These are phyloP conservation scores for Latrodectus hesperus DNA, from an alignment of 2,888 invertebrate genomes.

Conservation along the genomic window DNA sequence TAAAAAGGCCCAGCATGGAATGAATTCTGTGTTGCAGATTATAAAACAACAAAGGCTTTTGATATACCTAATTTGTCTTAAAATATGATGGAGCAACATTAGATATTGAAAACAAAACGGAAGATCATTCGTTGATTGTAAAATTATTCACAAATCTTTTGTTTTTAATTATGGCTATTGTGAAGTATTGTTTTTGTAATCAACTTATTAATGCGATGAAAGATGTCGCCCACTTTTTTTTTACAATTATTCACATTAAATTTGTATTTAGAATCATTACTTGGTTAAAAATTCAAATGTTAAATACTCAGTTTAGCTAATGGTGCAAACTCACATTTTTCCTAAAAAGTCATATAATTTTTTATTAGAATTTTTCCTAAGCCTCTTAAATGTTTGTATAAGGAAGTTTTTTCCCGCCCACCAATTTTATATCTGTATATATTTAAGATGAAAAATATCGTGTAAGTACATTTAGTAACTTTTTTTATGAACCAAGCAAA, in stretches of 20 bases:
- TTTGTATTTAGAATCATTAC: too few species aligned
- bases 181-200: too few species aligned
- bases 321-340: neutral
- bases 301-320: too few species aligned
- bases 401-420: conserved; percentile 54
- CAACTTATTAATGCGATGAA: too few species aligned
- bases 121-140: neutral
- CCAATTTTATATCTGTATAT: conserved; percentile 68
- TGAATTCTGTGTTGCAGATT: conserved; percentile 15
- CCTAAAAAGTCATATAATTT: conserved; percentile 38
- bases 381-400: conserved; percentile 54
- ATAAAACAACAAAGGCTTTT: conserved; percentile 37
- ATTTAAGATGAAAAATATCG: conserved; percentile 45
- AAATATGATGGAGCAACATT: conserved; percentile 54
- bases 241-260: too few species aligned
- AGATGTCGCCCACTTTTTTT: too few species aligned
- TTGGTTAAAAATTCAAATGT: too few species aligned
- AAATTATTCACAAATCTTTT: too few species aligned
- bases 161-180: too few species aligned
- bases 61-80: conserved; percentile 57
- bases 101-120: conserved; percentile 64
- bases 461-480: conserved; percentile 66
- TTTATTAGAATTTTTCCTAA: conserved; percentile 61
- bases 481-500: conserved; percentile 58
- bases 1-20: conserved; percentile 17